Conservation (phyloP, 1,140 invertebrate genomes). For the Anastatus disparis region DNA sequence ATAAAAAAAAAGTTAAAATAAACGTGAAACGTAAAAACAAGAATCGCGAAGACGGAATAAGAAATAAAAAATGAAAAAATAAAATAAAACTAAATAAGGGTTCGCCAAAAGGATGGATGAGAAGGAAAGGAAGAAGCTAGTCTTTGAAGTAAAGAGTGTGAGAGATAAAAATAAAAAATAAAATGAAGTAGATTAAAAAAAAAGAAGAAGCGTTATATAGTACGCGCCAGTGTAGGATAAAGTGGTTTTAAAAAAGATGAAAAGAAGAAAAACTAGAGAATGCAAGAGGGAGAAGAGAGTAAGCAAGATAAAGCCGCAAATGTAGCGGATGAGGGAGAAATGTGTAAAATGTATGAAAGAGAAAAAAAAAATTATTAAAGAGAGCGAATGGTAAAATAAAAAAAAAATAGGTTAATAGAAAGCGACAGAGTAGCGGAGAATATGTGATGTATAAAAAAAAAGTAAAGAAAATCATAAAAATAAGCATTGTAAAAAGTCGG, state of each 20-base stretch:
- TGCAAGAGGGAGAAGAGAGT: neutral
- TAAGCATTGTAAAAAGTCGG: neutral
- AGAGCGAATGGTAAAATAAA: too few species aligned
- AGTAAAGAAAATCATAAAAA: too few species aligned
- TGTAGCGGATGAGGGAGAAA: neutral
- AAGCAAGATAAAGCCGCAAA: neutral
- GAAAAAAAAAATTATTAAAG: too few species aligned
- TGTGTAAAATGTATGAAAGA: too few species aligned
- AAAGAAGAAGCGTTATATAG: too few species aligned
- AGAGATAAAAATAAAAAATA: neutral
- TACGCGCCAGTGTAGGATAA: neutral
- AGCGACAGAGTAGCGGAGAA: neutral
- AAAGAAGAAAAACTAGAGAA: neutral
- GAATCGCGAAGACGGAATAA: too few species aligned
- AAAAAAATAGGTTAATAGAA: constrained; percentile 4
- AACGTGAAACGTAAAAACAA: too few species aligned
- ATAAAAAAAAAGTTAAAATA: too few species aligned
- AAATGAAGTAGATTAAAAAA: constrained; percentile 1
- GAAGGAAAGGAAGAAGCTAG: neutral
- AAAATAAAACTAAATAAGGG: too few species aligned
- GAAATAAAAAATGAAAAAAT: too few species aligned
- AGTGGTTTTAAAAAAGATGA: neutral
- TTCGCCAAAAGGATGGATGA: neutral
- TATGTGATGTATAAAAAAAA: neutral
- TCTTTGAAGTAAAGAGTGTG: too few species aligned